Evolutionary conservation across 2,113 vertebrate genomes (phyloP).

Genomic region (Tyto alba): DNA sequence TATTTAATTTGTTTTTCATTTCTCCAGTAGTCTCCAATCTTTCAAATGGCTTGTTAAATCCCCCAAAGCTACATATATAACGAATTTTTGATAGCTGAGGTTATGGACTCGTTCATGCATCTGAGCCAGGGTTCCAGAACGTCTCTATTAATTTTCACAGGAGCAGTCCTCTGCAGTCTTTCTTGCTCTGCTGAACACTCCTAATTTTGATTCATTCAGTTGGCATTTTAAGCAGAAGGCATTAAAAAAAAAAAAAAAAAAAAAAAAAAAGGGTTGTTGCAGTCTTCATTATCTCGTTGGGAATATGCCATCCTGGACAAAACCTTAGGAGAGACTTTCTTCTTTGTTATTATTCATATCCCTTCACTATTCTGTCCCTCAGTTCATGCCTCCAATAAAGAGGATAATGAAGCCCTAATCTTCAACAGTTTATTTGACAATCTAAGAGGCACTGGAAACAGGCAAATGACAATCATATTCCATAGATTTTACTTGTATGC

Average conservation of each 20-base stretch:
- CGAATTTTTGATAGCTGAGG: neutral
- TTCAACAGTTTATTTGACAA: neutral
- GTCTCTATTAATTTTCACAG: neutral
- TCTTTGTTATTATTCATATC: neutral
- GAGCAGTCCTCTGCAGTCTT: neutral
- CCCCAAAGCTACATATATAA: neutral
- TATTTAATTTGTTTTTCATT: slow-evolving; percentile 10
- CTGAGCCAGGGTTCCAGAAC: neutral
- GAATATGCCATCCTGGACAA: neutral
- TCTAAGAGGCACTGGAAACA: neutral
- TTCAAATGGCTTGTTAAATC: neutral
- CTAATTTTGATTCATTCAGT: neutral
- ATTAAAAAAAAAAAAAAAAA: neutral
- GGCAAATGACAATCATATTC: neutral
- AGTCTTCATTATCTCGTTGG: neutral
- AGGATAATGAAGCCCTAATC: neutral
- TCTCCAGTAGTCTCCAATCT: neutral
- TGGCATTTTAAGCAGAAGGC: neutral
- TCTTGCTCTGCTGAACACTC: neutral
- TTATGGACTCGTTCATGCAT: neutral
- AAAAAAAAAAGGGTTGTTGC: neutral
- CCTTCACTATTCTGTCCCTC: neutral
- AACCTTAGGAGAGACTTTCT: neutral
- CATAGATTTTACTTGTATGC: neutral
- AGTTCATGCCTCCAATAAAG: neutral